Base-by-base conservation (phyloP, 2,113 vertebrate genomes). In the Neogale vison region DNA sequence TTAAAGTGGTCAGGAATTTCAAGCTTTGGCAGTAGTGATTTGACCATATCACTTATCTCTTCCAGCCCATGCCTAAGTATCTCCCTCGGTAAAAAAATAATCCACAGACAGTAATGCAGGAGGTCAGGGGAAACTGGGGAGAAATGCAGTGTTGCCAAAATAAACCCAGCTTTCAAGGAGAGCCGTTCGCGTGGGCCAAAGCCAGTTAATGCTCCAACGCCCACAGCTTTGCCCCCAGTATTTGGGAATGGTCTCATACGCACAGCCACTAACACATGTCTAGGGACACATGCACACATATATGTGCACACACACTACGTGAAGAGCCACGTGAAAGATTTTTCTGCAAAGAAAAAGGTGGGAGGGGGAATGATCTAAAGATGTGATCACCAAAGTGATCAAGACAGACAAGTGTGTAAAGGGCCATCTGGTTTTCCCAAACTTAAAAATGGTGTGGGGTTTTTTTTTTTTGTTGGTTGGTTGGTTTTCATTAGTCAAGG, bases 41-140 rank as follows among this genome's bases (percentile, higher is more conserved):
- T 99, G 99, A 98, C 98, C 98, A 96, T 98, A 98, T 98, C 99
- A 98, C 98, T 99, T 99, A 99, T 99, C 99, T 99, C 86, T 98
- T 98, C 97, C 97, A 95, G 98, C 97, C 99, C 99, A 98, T 98
- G 98, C 98, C 98, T 98, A 99, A 99, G 98, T 97, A 98, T 98
- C 98, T 99, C 97, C 94, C 98, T 98, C 86, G 29, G 98, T 98
- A 95, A 98, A 95, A 98, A 87, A 98, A 98, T 98, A 99, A 99
- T 99, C 98, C 98, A 98, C 94, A 79, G 97, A 98, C 98, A 98
- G 98, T 98, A 98, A 98, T 98, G 94, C 82, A 3, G 94, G 96
- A 98, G 98, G 98, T 98, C 98, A 98, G 97, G 97, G 97, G 98
- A 97, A 98, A 97, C 96, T 76, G 96, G 97, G 95, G 91, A 98